Evolutionary conservation across 2,888 invertebrate genomes (phyloP), one percentile per base, ranked within the genome.

Genomic region (Drosophila nr. perissopoda): DNA sequence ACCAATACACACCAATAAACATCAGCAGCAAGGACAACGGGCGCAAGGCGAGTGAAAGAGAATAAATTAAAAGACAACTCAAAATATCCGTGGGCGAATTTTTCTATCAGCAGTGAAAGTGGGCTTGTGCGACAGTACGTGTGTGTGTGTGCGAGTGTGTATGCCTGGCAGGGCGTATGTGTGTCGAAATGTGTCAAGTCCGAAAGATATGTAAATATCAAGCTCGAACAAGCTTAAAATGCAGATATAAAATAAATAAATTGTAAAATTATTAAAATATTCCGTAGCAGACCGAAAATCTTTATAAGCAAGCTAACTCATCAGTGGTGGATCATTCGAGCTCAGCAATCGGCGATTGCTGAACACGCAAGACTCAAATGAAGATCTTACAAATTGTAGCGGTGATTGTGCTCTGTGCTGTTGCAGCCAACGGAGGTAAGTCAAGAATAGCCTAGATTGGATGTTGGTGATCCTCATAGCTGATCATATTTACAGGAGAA

Each of bases 61-160:
- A 86, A 86, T 90, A 87, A 87, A 87, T 90, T 90, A 86, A 87
- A 86, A 80, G 86, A 86, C 83, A 87, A 82, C 90, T 88, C 80
- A 90, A 86, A 90, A 90, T 89, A 88, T 75, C 87, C 83, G 80
- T 89, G 82, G 90, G 86, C 74, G 73, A 86, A 75, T 80, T 82
- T 76, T 56, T 49, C 25, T 60, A 69, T 68, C 65, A 70, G 52
- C 71, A 67, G 70, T 65, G 60, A 71, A 72, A 72, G 65, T 57
- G 52, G 31, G 25, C 25, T 59, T 29, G 54, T 48, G 18, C 27
- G 29, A 21, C 33, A 48, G 42, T n/a, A 5, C 11, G 27, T 18
- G 36, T 33, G 46, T 40, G 68, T 58, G 49, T 56, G 56, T 67
- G 31, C 49, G 51, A 40, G 62, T 59, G 57, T 52, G 61, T 69